Evolutionary conservation across 2,797 vertebrate genomes (phyloP).

Genomic region (Tympanoctomys barrerae): DNA sequence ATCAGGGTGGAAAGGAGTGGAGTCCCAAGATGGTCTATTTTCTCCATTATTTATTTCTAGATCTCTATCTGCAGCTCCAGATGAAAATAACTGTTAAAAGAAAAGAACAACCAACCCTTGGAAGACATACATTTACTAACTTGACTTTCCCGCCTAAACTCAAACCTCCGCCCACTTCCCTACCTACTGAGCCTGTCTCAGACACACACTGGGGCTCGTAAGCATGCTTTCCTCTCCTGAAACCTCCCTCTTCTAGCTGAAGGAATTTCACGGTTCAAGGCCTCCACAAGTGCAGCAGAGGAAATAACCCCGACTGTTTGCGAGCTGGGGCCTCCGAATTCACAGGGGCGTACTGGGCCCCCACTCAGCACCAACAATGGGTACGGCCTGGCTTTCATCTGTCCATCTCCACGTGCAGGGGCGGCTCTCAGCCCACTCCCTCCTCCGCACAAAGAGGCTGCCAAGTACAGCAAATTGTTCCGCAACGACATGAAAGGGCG

Average conservation of each 20-base stretch:
- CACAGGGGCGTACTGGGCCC: neutral
- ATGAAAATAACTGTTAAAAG: neutral
- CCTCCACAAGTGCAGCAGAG: neutral
- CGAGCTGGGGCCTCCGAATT: neutral
- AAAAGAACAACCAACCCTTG: constrained; percentile 12
- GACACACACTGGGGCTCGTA: neutral
- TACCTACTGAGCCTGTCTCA: neutral
- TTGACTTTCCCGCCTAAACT: neutral
- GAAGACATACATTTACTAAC: neutral
- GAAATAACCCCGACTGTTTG: neutral
- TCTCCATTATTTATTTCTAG: neutral
- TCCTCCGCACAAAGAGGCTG: neutral
- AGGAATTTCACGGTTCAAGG: neutral
- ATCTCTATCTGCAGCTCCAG: neutral
- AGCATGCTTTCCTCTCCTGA: neutral
- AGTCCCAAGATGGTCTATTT: neutral
- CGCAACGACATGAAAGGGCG: neutral
- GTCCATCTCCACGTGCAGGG: neutral
- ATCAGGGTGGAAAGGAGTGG: neutral
- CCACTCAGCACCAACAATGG: neutral
- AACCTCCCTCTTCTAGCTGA: neutral
- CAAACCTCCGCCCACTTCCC: neutral
- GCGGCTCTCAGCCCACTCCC: neutral
- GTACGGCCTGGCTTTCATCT: neutral
- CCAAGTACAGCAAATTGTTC: neutral